These are phyloP conservation scores for Plumapathes pennacea DNA, from an alignment of 92 coral and sea anemone species.

Conservation along the genomic window DNA sequence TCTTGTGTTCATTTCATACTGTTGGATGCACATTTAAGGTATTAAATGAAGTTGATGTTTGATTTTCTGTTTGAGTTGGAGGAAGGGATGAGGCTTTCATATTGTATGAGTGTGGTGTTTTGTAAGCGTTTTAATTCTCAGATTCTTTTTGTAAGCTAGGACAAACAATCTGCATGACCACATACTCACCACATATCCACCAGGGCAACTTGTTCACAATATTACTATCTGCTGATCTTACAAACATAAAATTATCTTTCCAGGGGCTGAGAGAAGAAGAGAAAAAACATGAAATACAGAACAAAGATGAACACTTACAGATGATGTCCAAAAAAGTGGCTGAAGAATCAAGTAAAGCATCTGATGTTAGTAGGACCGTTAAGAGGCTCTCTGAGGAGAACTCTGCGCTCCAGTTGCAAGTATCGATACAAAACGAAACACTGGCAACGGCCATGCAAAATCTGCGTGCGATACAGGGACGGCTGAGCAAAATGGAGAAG, in stretches of 20 bases:
- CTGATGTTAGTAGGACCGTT: conserved; percentile 8
- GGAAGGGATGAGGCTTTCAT: too few species aligned
- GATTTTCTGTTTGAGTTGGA: neutral
- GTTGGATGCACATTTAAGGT: conserved; percentile 65
- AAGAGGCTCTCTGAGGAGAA: conserved; percentile 18
- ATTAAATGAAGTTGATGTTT: neutral
- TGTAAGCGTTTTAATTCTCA: too few species aligned
- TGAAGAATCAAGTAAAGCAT: neutral
- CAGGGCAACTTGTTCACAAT: too few species aligned
- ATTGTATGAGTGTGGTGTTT: too few species aligned
- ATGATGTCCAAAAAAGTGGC: conserved; percentile 20
- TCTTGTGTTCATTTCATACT: conserved; percentile 42
- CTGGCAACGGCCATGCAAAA: conserved; percentile 27
- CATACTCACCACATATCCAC: too few species aligned
- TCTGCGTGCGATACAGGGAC: conserved; percentile 25
- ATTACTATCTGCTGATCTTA: too few species aligned
- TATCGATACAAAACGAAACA: conserved; percentile 42
- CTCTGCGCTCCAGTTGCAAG: conserved; percentile 9
- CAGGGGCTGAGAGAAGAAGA: conserved; percentile 63
- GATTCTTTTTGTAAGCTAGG: too few species aligned
- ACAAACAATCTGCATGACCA: too few species aligned
- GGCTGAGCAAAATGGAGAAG: conserved; percentile 42
- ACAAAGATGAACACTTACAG: conserved; percentile 50
- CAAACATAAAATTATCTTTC: neutral
- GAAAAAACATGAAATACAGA: conserved; percentile 35